Conservation (phyloP, 1,140 invertebrate genomes). For the Sycobia sp. region DNA sequence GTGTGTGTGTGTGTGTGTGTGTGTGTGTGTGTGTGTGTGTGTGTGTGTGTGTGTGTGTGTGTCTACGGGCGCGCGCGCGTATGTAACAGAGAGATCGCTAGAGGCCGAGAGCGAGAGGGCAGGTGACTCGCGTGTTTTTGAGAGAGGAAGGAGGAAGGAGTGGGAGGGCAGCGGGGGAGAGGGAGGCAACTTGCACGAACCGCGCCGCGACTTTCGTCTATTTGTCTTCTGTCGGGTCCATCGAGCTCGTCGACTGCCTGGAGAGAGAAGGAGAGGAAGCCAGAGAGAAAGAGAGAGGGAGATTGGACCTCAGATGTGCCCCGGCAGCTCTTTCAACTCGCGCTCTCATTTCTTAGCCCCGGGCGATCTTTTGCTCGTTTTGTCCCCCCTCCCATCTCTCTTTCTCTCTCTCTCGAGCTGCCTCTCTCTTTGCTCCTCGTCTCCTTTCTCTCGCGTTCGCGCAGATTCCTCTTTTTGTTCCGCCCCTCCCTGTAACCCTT, state of each 20-base stretch:
- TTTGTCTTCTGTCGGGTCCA: slow-evolving; percentile 11
- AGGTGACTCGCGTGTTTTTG: slow-evolving; percentile 24
- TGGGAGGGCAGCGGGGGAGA: not conserved
- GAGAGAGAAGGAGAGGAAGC: not conserved
- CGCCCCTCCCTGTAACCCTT: not conserved
- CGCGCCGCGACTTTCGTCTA: slow-evolving; percentile 8
- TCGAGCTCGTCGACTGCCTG: not conserved
- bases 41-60: no score
- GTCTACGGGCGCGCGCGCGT: not conserved
- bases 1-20: no score
- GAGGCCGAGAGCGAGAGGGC: not conserved
- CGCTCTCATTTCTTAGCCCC: slow-evolving; percentile 4
- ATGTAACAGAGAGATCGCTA: not conserved
- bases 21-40: no score
- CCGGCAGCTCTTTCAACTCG: slow-evolving; percentile 31
- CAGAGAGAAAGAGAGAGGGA: not conserved
- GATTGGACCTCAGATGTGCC: no score
- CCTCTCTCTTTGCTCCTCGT: not conserved
- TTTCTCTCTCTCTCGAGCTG: not conserved
- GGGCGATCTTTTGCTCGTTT: not conserved
- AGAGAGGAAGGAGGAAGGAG: not conserved
- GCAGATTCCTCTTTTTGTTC: not conserved
- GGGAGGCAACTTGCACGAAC: not conserved
- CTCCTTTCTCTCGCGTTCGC: not conserved
- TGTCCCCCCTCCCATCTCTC: not conserved